phyloP scores from a whole-genome alignment of 2,888 invertebrate genomes.

The Meganola albula region DNA sequence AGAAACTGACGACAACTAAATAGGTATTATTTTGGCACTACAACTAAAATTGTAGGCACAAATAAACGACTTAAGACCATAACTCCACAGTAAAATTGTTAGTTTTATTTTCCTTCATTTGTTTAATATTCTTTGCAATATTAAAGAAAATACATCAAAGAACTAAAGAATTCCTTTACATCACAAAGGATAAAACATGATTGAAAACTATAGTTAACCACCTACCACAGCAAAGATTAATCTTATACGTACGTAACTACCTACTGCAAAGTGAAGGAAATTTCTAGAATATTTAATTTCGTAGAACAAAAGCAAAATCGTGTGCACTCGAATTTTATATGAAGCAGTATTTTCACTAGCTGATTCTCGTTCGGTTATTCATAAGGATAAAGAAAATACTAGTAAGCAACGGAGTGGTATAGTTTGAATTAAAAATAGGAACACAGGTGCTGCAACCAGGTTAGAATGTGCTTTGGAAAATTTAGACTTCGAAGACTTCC shows the following conservation, averaged over 20 bases:
- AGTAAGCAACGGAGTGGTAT: slow-evolving; percentile 3
- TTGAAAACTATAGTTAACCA: slow-evolving; percentile 20
- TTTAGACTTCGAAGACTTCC: slow-evolving; percentile 1
- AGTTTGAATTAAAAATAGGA: slow-evolving; percentile 12
- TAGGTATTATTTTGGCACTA: too few species aligned
- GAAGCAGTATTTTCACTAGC: slow-evolving; percentile 14
- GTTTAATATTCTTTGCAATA: too few species aligned
- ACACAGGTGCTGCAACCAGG: not conserved
- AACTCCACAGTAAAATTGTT: not conserved
- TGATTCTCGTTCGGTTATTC: slow-evolving; percentile 18
- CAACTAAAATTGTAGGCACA: too few species aligned
- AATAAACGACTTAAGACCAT: too few species aligned
- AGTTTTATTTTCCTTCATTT: too few species aligned
- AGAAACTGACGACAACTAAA: too few species aligned
- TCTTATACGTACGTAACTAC: slow-evolving; percentile 6
- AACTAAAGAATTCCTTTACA: slow-evolving; percentile 13
- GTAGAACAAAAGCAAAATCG: not conserved
- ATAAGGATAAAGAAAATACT: slow-evolving; percentile 16
- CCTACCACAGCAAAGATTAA: slow-evolving; percentile 17
- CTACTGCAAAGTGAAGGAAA: not conserved
- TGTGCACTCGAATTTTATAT: slow-evolving; percentile 13
- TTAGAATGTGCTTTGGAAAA: not conserved
- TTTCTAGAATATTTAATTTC: not conserved
- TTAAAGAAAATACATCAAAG: slow-evolving; percentile 1
- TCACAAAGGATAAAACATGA: slow-evolving; percentile 19